phyloP scores from a whole-genome alignment of 2,113 vertebrate genomes.

The Siphamia tubifer region DNA sequence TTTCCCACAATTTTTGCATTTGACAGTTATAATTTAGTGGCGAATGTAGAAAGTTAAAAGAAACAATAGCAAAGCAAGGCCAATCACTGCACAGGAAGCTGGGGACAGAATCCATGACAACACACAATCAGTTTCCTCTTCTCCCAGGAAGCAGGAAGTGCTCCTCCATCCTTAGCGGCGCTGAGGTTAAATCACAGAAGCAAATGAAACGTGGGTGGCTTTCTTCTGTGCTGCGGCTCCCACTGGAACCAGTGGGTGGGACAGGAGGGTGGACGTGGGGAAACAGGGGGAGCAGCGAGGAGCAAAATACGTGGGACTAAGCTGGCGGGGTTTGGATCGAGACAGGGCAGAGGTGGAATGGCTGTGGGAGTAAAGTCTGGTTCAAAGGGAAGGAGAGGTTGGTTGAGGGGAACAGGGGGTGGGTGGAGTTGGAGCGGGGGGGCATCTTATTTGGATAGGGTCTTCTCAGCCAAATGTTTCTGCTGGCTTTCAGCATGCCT shows the following conservation, averaged over 20 bases:
- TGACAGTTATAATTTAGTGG: constrained; percentile 92
- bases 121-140: constrained; percentile 82
- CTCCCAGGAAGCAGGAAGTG: constrained; percentile 71
- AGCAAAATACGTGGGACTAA: constrained; percentile 53
- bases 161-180: constrained; percentile 71
- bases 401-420: constrained; percentile 19
- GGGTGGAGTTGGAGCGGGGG: not conserved
- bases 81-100: constrained; percentile 95
- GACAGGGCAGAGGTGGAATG: constrained; percentile 28
- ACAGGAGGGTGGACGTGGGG: constrained; percentile 10
- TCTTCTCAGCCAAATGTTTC: constrained; percentile 98
- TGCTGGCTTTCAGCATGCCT: constrained; percentile 98
- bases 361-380: constrained; percentile 17
- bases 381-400: constrained; percentile 39
- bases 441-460: constrained; percentile 88
- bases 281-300: constrained; percentile 16
- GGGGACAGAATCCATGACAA: constrained; percentile 88
- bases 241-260: constrained; percentile 47
- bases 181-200: constrained; percentile 86
- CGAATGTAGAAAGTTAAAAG: constrained; percentile 91
- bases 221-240: constrained; percentile 62
- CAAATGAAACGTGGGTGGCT: constrained; percentile 76
- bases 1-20: constrained; percentile 71
- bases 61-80: constrained; percentile 94
- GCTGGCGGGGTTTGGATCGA: constrained; percentile 40